Percentiles rank a stretch among this genome's conserved stretches.
Conservation (phyloP, 2,888 invertebrate species). For the Plebejus anna region DNA sequence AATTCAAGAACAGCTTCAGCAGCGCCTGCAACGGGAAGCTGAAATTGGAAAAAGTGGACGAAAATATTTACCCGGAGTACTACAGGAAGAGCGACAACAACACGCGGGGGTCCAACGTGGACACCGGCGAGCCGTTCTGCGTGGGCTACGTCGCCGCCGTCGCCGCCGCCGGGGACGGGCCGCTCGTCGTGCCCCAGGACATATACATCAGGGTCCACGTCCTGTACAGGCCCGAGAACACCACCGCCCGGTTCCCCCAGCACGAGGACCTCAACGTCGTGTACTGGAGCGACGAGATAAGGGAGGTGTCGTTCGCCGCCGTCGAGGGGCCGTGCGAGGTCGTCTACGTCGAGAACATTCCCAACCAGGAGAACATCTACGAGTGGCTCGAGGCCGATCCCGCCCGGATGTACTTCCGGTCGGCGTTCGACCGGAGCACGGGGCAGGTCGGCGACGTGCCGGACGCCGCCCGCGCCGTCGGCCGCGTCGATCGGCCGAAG, state of each 20-base stretch:
- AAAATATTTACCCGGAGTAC: constrained; percentile 88
- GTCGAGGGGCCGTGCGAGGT: constrained; percentile 86
- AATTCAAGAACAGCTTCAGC: constrained; percentile 67
- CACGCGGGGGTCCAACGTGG: constrained; percentile 84
- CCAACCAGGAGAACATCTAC: constrained; percentile 68
- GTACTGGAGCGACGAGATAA: constrained; percentile 89
- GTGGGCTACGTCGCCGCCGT: constrained; percentile 85
- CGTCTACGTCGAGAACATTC: constrained; percentile 81
- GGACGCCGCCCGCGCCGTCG: constrained; percentile 77
- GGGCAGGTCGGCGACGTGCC: constrained; percentile 82
- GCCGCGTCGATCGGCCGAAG: constrained; percentile 81
- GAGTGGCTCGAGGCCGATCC: constrained; percentile 84
- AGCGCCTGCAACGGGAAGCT: constrained; percentile 46
- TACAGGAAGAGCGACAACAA: constrained; percentile 87
- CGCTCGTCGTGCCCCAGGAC: constrained; percentile 76
- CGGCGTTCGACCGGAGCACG: constrained; percentile 81
- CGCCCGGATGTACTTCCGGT: constrained; percentile 86
- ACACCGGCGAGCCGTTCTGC: constrained; percentile 87
- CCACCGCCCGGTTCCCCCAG: constrained; percentile 80
- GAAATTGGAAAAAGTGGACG: constrained; percentile 81
- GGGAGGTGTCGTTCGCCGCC: constrained; percentile 77
- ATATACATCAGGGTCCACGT: constrained; percentile 84
- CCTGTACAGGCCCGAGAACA: constrained; percentile 88
- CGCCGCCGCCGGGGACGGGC: constrained; percentile 72
- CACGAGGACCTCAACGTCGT: constrained; percentile 85